Conservation (phyloP, 2,888 invertebrate genomes). For the Mantis religiosa region DNA sequence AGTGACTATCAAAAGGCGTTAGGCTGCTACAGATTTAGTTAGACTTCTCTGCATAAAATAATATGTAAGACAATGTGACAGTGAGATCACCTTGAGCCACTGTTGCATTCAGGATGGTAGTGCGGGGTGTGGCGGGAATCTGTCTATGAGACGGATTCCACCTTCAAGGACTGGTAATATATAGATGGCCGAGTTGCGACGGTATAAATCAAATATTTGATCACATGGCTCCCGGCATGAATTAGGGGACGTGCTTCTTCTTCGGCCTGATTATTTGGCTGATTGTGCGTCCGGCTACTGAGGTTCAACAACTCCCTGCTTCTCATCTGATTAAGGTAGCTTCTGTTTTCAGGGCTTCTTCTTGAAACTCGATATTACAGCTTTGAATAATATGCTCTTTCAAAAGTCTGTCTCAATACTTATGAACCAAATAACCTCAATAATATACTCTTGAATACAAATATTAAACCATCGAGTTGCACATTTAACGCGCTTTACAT, state of each 20-base stretch:
- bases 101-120: neutral
- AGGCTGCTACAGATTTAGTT: too few species aligned
- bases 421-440: too few species aligned
- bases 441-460: too few species aligned
- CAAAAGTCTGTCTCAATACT: too few species aligned
- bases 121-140: neutral
- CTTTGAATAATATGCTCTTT: neutral
- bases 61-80: too few species aligned
- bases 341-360: neutral
- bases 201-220: constrained; percentile 17
- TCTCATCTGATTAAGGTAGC: neutral
- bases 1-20: too few species aligned
- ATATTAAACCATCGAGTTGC: too few species aligned
- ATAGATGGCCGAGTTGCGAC: constrained; percentile 4
- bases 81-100: neutral
- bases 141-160: constrained; percentile 3
- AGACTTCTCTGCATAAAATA: too few species aligned
- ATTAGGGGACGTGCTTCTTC: neutral
- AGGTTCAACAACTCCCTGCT: neutral
- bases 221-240: neutral
- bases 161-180: constrained; percentile 8
- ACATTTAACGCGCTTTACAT: too few species aligned
- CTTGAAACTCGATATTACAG: neutral
- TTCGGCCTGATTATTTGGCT: neutral
- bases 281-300: neutral